A percentile compares a stretch with the other conserved stretches of the same genome.
phyloP scores from a whole-genome alignment of 2,888 invertebrate species.

The Epinotia nisella region DNA sequence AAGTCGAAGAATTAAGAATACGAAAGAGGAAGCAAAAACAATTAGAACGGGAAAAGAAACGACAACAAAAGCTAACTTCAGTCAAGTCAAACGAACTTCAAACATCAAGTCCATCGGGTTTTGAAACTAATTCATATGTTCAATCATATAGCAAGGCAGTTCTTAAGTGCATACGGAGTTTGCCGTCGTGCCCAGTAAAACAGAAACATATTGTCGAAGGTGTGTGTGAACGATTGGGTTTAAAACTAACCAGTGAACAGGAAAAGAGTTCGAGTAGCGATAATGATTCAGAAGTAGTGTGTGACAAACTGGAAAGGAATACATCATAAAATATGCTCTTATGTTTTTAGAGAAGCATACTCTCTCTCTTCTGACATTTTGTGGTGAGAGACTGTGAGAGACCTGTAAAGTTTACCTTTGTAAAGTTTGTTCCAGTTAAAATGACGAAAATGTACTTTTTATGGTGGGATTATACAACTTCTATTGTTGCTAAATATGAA shows the following conservation, averaged over 20 bases:
- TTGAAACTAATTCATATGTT: neutral
- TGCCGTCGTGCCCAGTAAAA: neutral
- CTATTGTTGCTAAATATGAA: too few species aligned
- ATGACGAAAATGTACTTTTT: too few species aligned
- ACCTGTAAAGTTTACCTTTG: too few species aligned
- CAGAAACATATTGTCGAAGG: neutral
- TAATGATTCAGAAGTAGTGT: neutral
- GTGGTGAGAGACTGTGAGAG: too few species aligned
- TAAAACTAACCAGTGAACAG: neutral
- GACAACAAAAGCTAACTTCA: neutral
- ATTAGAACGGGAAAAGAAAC: conserved; percentile 11
- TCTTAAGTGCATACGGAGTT: conserved; percentile 2
- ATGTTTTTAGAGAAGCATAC: neutral
- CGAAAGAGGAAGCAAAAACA: neutral
- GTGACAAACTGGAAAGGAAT: too few species aligned
- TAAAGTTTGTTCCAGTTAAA: too few species aligned
- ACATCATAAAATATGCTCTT: too few species aligned
- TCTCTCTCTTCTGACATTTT: neutral
- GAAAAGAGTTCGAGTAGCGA: neutral
- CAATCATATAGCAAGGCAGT: conserved; percentile 3
- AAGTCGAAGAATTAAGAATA: neutral
- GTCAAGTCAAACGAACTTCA: neutral
- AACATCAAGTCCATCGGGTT: neutral
- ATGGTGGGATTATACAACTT: too few species aligned
- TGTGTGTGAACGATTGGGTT: conserved; percentile 2